phyloP scores from a whole-genome alignment of 1,140 invertebrate species.

The Scaptomyza pallida region DNA sequence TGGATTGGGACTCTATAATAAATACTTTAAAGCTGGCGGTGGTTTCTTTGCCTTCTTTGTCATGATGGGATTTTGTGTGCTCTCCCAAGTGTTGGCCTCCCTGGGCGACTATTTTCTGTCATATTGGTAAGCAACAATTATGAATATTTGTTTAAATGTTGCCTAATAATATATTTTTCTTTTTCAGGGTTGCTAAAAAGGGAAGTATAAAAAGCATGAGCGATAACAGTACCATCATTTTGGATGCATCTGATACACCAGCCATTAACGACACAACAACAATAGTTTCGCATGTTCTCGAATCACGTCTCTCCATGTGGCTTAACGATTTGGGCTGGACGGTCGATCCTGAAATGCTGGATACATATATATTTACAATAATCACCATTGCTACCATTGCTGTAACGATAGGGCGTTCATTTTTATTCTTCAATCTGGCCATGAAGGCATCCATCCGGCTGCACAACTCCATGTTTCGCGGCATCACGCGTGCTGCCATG shows the following conservation, averaged over 20 bases:
- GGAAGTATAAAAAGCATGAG: conserved; percentile 23
- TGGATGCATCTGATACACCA: background rate
- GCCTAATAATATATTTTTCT: background rate
- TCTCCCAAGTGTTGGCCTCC: conserved; percentile 87
- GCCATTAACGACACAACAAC: conserved; percentile 13
- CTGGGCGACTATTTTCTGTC: conserved; percentile 88
- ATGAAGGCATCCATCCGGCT: conserved; percentile 90
- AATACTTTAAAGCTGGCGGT: conserved; percentile 87
- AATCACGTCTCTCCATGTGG: conserved; percentile 46
- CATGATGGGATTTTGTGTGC: conserved; percentile 82
- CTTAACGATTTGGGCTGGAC: conserved; percentile 54
- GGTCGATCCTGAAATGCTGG: conserved; percentile 69
- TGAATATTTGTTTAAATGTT: too few species aligned
- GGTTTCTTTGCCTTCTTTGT: conserved; percentile 85
- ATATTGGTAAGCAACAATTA: conserved; percentile 85
- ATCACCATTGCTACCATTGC: conserved; percentile 87
- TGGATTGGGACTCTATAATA: conserved; percentile 85
- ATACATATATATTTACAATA: conserved; percentile 84
- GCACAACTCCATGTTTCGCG: conserved; percentile 91
- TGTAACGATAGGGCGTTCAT: conserved; percentile 86
- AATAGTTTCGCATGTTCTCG: conserved; percentile 26
- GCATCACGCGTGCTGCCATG: conserved; percentile 90
- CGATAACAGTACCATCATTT: conserved; percentile 1
- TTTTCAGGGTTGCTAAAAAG: conserved; percentile 84
- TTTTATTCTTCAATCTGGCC: conserved; percentile 88